Base-by-base conservation (phyloP, 2,797 vertebrate genomes). In the Pygocentrus nattereri region DNA sequence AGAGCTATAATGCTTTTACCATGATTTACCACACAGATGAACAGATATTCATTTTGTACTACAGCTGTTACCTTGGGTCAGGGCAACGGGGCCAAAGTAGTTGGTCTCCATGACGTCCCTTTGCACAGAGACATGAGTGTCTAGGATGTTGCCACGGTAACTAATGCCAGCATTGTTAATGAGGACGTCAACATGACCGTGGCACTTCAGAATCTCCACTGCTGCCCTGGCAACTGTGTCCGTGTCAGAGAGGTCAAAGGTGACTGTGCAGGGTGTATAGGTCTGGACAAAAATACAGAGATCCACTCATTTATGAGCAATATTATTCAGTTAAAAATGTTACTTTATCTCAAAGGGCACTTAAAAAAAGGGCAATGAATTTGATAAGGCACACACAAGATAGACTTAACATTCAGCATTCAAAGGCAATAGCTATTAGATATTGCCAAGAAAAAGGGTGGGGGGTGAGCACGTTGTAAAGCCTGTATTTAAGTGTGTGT, bases 151-250 rank as follows among this genome's bases (percentile, higher is more conserved):
- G 19, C 98, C 98, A 15, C 98, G 96, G 90, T 96, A 98, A 90
- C 98, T 99, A 91, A 99, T 93, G 38, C 98, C 98, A 0, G 98
- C 98, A 0, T 99, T 99, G 90, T 99, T 99, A 88, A 99, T 93
- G 23, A 99, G 95, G 76, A 99, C 91, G 31, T 99, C 98, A 67
- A 99, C 96, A 0, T 94, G 93, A 11, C 96, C 96, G 0, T 93
- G 89, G 85, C 94, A 93, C 87, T 92, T 95, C 65, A 98, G 88
- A 87, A 99, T 98, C 89, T 97, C 94, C n/a, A 93, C 89, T 12
- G 96, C 95, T 15, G 95, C 96, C 0, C 54, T 86, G 0, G 89
- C 70, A 54, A 98, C 88, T 0, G 89, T 80, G 65, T 86, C 91
- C 0, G 90, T 88, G 84, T 96, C 93, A 0, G 95, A 88, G 75